These are phyloP conservation scores for Palaemon carinicauda DNA, from an alignment of 1,140 invertebrate species.

Conservation along the genomic window DNA sequence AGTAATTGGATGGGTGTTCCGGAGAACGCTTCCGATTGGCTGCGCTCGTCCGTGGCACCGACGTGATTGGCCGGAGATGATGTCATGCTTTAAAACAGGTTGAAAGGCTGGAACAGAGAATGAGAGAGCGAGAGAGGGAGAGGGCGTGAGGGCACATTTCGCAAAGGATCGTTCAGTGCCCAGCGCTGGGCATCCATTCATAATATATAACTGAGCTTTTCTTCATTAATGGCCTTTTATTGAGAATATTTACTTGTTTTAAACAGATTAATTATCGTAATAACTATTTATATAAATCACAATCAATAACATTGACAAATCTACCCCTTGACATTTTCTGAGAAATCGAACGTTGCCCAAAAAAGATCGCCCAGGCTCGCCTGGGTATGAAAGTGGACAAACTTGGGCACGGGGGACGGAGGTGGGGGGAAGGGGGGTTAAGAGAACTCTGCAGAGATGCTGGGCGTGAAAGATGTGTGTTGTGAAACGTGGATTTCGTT, in stretches of 20 bases:
- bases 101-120: neutral
- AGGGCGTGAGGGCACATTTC: neutral
- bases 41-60: neutral
- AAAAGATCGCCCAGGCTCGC: neutral
- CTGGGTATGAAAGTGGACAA: neutral
- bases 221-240: too few species aligned
- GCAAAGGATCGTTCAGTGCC: too few species aligned
- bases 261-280: too few species aligned
- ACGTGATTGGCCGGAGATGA: neutral
- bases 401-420: neutral
- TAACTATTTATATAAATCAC: too few species aligned
- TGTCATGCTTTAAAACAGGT: conserved; percentile 12
- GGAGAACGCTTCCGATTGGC: neutral
- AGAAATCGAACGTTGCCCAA: neutral
- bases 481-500: neutral
- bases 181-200: too few species aligned
- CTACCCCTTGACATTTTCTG: too few species aligned
- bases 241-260: too few species aligned
- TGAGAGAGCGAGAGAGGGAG: too few species aligned
- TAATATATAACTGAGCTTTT: too few species aligned
- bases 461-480: neutral
- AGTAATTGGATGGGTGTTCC: neutral
- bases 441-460: too few species aligned
- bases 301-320: too few species aligned
- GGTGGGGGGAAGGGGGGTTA: neutral